These are phyloP conservation scores for Aselliscus stoliczkanus DNA, from an alignment of 2,797 vertebrate genomes.

Conservation along the genomic window DNA sequence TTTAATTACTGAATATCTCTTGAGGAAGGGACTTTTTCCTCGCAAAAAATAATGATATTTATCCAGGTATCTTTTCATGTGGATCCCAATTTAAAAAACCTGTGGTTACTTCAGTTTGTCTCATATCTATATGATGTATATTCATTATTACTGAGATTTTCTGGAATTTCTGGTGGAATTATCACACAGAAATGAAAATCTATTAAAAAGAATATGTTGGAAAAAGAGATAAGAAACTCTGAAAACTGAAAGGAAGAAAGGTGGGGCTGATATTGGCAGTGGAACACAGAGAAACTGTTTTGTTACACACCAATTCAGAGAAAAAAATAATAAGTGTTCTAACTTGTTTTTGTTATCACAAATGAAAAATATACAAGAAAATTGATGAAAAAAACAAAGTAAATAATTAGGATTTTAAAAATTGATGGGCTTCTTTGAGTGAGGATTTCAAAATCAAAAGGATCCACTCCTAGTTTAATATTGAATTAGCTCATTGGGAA, in stretches of 20 bases:
- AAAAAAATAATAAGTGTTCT: neutral
- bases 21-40: too few relatives aligned
- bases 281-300: neutral
- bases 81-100: neutral
- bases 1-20: too few relatives aligned
- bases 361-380: neutral
- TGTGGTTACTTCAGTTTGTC: neutral
- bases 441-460: neutral
- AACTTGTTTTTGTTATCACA: neutral
- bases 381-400: neutral
- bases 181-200: neutral
- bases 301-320: neutral
- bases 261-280: accelerated
- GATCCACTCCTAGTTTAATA: neutral
- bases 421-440: neutral
- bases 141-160: neutral
- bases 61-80: neutral
- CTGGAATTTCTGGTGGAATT: neutral
- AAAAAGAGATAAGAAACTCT: neutral
- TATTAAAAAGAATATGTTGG: neutral
- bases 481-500: neutral
- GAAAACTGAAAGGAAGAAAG: neutral
- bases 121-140: neutral
- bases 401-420: neutral
- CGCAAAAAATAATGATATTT: neutral